These are phyloP conservation scores for Pygoscelis adeliae DNA, from an alignment of 2,113 vertebrate species.

Conservation along the genomic window DNA sequence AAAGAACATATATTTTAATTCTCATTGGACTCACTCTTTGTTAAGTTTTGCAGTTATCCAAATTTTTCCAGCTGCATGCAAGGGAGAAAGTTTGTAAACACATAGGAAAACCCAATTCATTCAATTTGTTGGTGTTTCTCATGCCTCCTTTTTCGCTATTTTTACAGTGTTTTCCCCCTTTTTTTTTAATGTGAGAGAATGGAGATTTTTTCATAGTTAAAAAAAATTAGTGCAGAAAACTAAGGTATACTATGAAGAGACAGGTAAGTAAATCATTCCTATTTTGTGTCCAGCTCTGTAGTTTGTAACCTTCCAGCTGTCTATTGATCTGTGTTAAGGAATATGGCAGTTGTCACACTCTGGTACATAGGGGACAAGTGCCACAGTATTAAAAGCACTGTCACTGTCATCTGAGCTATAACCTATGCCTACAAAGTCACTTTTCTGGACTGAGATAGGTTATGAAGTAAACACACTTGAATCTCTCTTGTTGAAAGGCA, in stretches of 20 bases:
- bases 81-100: neutral
- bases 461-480: neutral
- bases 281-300: neutral
- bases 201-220: neutral
- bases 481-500: neutral
- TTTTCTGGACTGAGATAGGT: neutral
- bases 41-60: neutral
- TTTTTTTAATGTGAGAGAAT: neutral
- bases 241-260: neutral
- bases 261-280: neutral
- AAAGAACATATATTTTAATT: neutral
- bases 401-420: neutral
- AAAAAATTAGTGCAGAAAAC: neutral
- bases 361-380: neutral
- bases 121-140: neutral
- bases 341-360: neutral
- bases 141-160: rapidly evolving
- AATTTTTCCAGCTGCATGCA: neutral
- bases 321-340: neutral
- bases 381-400: neutral
- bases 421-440: neutral
- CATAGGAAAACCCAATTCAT: neutral
- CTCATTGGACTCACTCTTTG: neutral
- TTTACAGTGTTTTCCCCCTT: neutral
- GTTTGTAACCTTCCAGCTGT: neutral